Base-by-base conservation (phyloP, 2,797 vertebrate species). In the Danio kyathit region DNA sequence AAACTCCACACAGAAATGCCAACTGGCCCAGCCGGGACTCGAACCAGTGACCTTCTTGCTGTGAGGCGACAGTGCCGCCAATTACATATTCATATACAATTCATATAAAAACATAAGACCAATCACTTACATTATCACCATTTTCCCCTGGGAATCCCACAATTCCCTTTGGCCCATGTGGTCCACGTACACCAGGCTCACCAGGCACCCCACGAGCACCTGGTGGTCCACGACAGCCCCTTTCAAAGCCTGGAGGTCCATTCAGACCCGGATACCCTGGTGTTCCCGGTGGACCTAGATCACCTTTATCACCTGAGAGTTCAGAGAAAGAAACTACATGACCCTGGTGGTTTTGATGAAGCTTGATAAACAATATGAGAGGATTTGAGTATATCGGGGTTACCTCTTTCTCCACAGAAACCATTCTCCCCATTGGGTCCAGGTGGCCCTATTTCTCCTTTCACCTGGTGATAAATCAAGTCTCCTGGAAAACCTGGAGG, bases 71-170 rank as follows among this genome's bases (percentile, higher is more conserved):
- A 3, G 29, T 1, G 29, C 29, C 29, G 29, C 29, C 29, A 29
- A 29, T 29, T 29, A 29, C 1, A 29, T 29, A n/a, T n/a, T 29
- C 29, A 29, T 29, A 1, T 29, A 29, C 29, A 29, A 29, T 29
- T 66, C 10, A 57, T 41, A 43, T 54, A 16, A 0, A 19, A 56
- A 29, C 19, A 73, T 44, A 41, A 78, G 6, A 14, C 8, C 16
- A 38, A 72, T 7, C 5, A 87, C 87, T 92, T 83, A 95, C 94
- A n/a, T 3, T 61, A 83, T 94, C 90, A 86, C 94, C 94, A 0
- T 6, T 61, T 43, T 76, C 40, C 60, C 94, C 94, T 0, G 89
- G 89, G 44, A 89, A 90, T 56, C 94, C 94, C 0, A 72, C 60
- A 70, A 88, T 60, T 59, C 94, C 94, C 21, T 49, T 80, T 44